phyloP scores from a whole-genome alignment of 2,797 vertebrate species.

The Chloroceryle amazona region DNA sequence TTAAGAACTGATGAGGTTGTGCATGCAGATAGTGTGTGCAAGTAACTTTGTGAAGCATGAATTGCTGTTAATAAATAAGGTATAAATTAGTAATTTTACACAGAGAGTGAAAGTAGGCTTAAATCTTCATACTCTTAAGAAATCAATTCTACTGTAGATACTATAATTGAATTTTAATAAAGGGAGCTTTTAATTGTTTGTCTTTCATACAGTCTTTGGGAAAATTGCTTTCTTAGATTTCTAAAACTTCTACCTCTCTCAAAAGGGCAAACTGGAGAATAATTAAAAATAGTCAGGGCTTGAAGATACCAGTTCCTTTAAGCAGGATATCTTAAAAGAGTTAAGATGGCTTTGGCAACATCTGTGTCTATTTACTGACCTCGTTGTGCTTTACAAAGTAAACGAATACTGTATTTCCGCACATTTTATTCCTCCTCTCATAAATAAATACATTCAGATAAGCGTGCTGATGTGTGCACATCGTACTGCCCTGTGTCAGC shows the following conservation, averaged over 20 bases:
- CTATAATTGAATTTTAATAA: background rate
- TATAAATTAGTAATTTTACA: background rate
- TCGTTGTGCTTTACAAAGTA: background rate
- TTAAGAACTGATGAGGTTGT: background rate
- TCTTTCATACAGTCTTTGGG: background rate
- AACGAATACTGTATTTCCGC: conserved; percentile 32
- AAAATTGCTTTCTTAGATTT: background rate
- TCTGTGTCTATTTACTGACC: conserved; percentile 10
- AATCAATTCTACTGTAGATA: background rate
- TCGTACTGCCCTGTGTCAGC: background rate
- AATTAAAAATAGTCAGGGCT: background rate
- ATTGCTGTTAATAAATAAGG: background rate
- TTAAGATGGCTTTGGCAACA: conserved; percentile 19
- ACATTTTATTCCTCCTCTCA: conserved; percentile 1
- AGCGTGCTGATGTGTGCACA: background rate
- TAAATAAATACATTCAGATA: background rate
- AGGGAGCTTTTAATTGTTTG: background rate
- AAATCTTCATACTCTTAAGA: background rate
- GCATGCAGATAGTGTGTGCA: background rate
- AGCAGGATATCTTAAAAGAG: background rate
- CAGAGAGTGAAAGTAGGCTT: background rate
- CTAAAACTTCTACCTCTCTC: background rate
- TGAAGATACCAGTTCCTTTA: background rate
- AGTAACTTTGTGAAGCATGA: background rate
- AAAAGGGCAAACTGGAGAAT: background rate